These are phyloP conservation scores for Gallinago undulata DNA, from an alignment of 2,113 vertebrate species.

Conservation along the genomic window DNA sequence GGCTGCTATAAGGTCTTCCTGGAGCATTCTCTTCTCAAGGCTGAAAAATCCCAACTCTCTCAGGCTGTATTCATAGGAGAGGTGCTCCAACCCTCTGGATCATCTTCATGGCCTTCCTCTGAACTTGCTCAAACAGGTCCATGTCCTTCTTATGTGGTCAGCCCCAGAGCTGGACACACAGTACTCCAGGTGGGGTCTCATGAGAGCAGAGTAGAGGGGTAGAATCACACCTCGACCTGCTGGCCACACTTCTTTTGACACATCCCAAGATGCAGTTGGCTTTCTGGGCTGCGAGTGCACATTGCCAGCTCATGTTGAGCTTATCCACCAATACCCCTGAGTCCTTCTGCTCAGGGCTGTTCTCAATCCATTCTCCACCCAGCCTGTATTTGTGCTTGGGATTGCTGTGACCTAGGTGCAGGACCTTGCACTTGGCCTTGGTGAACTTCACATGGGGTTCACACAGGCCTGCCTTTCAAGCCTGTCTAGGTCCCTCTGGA, in stretches of 20 bases:
- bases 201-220: neutral
- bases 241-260: neutral
- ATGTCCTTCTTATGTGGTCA: neutral
- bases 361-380: too few species aligned
- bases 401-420: too few species aligned
- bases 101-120: neutral
- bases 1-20: neutral
- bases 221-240: neutral
- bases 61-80: neutral
- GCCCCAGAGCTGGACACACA: neutral
- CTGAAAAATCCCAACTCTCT: neutral
- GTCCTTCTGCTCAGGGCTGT: too few species aligned
- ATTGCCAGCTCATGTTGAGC: neutral
- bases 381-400: too few species aligned
- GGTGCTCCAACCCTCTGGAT: neutral
- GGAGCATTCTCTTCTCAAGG: neutral
- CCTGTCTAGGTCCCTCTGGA: too few species aligned
- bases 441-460: too few species aligned
- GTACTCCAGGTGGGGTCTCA: neutral
- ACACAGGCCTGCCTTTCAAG: too few species aligned
- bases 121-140: neutral
- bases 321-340: too few species aligned
- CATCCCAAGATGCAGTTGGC: neutral
- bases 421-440: too few species aligned
- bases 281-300: neutral